Base-by-base conservation (phyloP, 1,140 invertebrate species). In the Drosophila eugracilis region DNA sequence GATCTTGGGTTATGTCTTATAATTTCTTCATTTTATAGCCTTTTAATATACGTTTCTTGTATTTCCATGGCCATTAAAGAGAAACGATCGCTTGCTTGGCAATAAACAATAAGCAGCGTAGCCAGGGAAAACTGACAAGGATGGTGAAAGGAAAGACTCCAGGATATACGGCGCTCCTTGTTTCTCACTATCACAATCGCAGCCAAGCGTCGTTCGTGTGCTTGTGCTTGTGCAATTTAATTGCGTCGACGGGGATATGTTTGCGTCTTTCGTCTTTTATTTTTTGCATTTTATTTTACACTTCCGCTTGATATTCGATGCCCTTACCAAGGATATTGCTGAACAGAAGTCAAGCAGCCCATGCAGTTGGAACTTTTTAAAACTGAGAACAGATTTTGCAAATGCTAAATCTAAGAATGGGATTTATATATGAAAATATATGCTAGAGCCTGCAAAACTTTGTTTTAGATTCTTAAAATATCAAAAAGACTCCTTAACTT, bases 201-300 rank as follows among this genome's bases (percentile, higher is more conserved):
- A 21, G 47, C 14, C 10, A n/a, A n/a, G n/a, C n/a, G n/a, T n/a
- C n/a, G n/a, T n/a, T n/a, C 5, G 41, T 26, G 28, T 26, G 4
- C 30, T 14, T 41, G 34, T 53, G 67, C 48, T 49, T 53, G 48
- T 47, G 62, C 67, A 57, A 62, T 78, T 78, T 55, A 78, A 73
- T 77, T 76, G 73, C 67, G 57, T 63, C 75, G 62, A 52, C 57
- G 74, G 73, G 74, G 73, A 76, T 66, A 50, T 69, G 74, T 30
- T 39, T 41, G 21, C 34, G 14, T 24, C 34, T 30, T 41, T 26
- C 34, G 14, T 24, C 34, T 30, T 24, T 32, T 14, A 12, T 26
- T 17, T 30, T 75, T 47, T 22, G 37, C 21, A 53, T 48, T 65
- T 53, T 66, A 62, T 66, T 52, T 44, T 5, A 19, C 41, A 47